Evolutionary conservation across 2,113 vertebrate genomes (phyloP), one percentile per base, ranked within the genome.

Genomic region (Malurus alboscapulatus): DNA sequence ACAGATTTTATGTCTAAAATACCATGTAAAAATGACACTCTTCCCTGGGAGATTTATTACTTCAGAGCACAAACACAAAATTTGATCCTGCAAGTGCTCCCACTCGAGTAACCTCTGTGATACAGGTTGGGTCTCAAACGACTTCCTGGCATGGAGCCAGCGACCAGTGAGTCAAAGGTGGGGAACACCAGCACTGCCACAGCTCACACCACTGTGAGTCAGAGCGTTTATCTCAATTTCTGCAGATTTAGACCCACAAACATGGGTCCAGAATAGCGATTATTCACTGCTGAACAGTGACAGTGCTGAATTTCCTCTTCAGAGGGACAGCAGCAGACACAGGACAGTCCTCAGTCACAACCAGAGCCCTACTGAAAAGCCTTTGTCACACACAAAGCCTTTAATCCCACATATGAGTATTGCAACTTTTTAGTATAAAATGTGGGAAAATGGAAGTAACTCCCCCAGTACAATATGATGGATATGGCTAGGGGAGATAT

Each of bases 1-100:
- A 90, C 88, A 93, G 93, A 95, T 90, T 95, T 95, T 86, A 95
- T 48, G 63, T 86, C 91, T 91, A 86, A 96, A 96, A 96, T 36
- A 68, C 30, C 75, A 91, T 47, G 78, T 79, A 86, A 80, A 96
- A 95, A 88, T 57, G 85, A 91, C 86, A 90, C 10, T 74, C 47
- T 79, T 79, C 81, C 71, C 45, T n/a, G n/a, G 27, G 77, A 92
- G 86, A 91, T 88, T 89, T 91, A 92, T 81, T 76, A 50, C 58
- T 62, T 93, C 58, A 82, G 38, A 93, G 67, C 77, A 85, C 24
- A 85, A 93, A 73, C 50, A 84, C 47, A 92, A 84, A 89, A 85
- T 72, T 40, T 17, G 55, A 91, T 91, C 74, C 58, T 92, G 63
- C 26, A 89, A 83, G 89, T 36, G 63, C 36, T 77, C 59, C 75